Percentiles rank a stretch among this genome's conserved stretches.
phyloP scores from a whole-genome alignment of 2,888 invertebrate species.

The Diarsia dahlii region DNA sequence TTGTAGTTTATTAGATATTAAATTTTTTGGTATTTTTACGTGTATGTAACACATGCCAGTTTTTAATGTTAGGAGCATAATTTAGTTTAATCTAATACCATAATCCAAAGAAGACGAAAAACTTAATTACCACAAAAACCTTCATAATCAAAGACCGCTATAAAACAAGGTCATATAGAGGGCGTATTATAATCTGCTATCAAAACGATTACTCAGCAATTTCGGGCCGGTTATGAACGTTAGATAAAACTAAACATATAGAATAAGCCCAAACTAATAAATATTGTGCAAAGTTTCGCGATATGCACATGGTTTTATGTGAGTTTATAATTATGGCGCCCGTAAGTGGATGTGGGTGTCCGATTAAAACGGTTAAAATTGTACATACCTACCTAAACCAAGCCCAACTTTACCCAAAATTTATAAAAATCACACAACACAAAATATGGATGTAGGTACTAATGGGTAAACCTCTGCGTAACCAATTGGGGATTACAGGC shows the following conservation, averaged over 20 bases:
- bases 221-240: constrained; percentile 28
- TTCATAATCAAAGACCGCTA: neutral
- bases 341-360: neutral
- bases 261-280: constrained; percentile 39
- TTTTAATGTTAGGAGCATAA: no score
- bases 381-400: neutral
- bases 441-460: no score
- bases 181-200: constrained; percentile 22
- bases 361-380: constrained; percentile 18
- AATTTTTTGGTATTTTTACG: no score
- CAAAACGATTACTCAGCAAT: constrained; percentile 29
- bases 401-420: neutral
- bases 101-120: neutral
- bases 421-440: no score
- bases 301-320: constrained; percentile 25
- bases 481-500: no score
- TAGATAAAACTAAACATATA: constrained; percentile 41
- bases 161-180: constrained; percentile 33
- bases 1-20: no score
- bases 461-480: no score
- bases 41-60: no score
- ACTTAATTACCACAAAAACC: neutral
- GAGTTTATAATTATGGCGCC: constrained; percentile 3
- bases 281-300: constrained; percentile 26
- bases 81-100: no score